Evolutionary conservation across 2,113 vertebrate species (phyloP), one percentile per base, ranked within the genome.

Genomic region (Syrmaticus mikado): DNA sequence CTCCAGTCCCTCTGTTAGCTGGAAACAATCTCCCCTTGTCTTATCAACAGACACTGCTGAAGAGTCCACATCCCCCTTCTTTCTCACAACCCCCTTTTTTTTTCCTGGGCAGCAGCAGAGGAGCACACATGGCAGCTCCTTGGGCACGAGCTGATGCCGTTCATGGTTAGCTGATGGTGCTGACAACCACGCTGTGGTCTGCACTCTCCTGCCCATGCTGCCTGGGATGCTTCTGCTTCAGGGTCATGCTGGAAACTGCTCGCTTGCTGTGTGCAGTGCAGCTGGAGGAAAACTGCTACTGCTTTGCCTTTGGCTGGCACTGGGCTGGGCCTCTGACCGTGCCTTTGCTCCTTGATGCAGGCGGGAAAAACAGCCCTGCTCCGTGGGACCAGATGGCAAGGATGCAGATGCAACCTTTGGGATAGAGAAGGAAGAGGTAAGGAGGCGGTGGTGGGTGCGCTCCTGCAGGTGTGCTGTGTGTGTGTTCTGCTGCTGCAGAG

Each of bases 341-440:
- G 12, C 43, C 22, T 48, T 52, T 12, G n/a, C 24, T 76, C 36
- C 84, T 40, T 88, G 82, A 55, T 43, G 8, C 79, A 98, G 97
- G 79, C 89, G 96, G n/a, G 97, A 97, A 72, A 98, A 98, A 82
- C 97, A 97, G 95, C 92, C 94, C 14, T 50, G 96, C 6, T 94
- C 92, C 1, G 61, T 88, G 9, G 95, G 90, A 62, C 81, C 90
- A 7, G 97, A 97, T 0, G 95, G 87, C 7, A 34, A 27, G 1
- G 92, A 88, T 2, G 41, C 41, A 2, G 82, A 94, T 0, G 62
- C 12, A 6, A 71, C 30, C 34, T 83, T 96, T 7, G 24, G 43
- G 17, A 6, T 68, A 1, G 32, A 86, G 3, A 95, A 96, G 40
- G 93, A 87, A 12, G 95, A 93, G 97, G 98, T 99, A 81, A 96